phyloP scores from a whole-genome alignment of 2,888 invertebrate genomes.

The Polymixis flavicincta region DNA sequence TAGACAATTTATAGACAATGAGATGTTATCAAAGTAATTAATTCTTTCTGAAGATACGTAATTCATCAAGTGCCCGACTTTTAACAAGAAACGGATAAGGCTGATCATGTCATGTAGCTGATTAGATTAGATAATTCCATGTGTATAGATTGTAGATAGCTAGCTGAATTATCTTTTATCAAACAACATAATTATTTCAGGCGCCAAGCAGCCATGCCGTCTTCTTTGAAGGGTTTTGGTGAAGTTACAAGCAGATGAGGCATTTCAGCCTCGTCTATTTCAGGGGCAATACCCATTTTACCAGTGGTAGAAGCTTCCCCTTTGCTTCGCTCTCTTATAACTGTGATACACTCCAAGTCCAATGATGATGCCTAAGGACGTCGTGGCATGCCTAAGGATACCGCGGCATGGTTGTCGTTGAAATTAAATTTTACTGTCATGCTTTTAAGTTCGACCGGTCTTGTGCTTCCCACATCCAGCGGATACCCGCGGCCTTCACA shows the following conservation, averaged over 20 bases:
- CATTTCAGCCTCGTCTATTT: too few species aligned
- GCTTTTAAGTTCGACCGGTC: too few species aligned
- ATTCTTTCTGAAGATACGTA: constrained; percentile 7
- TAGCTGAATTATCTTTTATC: constrained; percentile 13
- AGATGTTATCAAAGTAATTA: constrained; percentile 9
- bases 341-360: neutral
- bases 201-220: neutral
- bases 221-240: neutral
- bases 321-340: neutral
- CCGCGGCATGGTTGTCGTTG: too few species aligned
- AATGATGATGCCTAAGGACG: too few species aligned
- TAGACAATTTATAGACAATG: neutral
- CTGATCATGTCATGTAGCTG: constrained; percentile 13
- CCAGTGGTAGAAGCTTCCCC: neutral
- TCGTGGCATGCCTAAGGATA: too few species aligned
- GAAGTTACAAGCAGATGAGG: neutral
- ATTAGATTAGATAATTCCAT: constrained; percentile 34
- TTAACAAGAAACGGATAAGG: constrained; percentile 18
- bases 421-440: too few species aligned
- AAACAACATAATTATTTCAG: neutral
- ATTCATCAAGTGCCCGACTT: constrained; percentile 19
- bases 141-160: constrained; percentile 18
- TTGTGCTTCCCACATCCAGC: too few species aligned
- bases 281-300: neutral
- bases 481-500: too few species aligned